Conservation (phyloP, 2,113 vertebrate genomes). For the Potamarius usumacintae region DNA sequence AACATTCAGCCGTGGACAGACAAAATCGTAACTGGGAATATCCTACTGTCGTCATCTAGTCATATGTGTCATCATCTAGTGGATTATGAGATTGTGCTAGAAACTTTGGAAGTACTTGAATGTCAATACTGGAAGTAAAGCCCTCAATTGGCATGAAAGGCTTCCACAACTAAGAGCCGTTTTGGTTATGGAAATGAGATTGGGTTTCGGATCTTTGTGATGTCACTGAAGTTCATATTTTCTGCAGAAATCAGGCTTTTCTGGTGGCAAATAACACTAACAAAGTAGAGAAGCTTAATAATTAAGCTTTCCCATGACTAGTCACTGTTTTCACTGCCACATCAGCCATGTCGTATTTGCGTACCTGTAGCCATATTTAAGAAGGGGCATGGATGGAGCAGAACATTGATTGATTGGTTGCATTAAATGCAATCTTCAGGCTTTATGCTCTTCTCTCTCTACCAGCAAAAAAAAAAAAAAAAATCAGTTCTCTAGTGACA, state of each 20-base stretch:
- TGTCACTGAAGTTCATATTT: neutral
- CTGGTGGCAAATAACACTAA: neutral
- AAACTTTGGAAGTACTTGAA: neutral
- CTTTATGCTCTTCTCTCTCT: neutral
- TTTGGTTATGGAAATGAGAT: constrained; percentile 6
- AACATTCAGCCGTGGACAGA: neutral
- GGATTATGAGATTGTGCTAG: neutral
- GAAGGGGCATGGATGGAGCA: neutral
- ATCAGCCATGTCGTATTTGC: neutral
- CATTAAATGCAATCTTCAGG: neutral
- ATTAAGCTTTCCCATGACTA: neutral
- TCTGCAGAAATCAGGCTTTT: neutral
- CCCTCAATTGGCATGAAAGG: neutral
- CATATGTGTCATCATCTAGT: neutral
- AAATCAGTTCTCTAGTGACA: neutral
- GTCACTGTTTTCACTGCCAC: neutral
- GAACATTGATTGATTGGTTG: neutral
- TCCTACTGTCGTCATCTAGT: neutral
- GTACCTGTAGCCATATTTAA: neutral
- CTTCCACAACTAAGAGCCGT: neutral
- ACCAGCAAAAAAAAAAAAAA: neutral
- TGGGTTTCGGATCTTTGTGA: neutral
- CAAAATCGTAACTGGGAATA: neutral
- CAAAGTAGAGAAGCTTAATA: neutral
- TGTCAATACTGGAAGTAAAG: constrained; percentile 12